Conservation (phyloP, 2,888 invertebrate genomes). For the Cosmia trapezina region DNA sequence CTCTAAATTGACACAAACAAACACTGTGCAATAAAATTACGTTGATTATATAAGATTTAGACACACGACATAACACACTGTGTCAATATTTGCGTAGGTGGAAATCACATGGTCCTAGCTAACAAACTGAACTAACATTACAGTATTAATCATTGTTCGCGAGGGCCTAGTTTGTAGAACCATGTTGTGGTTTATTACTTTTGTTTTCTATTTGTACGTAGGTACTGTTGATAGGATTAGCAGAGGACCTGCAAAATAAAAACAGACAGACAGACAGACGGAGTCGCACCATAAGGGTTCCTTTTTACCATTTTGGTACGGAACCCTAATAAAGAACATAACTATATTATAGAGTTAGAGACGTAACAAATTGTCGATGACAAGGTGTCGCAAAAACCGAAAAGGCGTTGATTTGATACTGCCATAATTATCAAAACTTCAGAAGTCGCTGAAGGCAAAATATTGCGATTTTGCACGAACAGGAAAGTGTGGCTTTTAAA, state of each 20-base stretch:
- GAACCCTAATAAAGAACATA: too few species aligned
- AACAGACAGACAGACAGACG: too few species aligned
- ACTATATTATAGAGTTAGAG: too few species aligned
- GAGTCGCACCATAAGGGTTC: too few species aligned
- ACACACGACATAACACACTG: constrained; percentile 30
- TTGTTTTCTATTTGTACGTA: constrained; percentile 35
- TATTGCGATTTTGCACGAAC: neutral
- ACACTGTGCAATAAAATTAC: constrained; percentile 44
- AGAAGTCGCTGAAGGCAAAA: neutral
- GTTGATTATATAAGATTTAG: constrained; percentile 48
- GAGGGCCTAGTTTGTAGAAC: constrained; percentile 34
- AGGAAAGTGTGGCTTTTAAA: neutral
- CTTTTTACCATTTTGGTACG: too few species aligned
- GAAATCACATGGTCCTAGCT: constrained; percentile 58
- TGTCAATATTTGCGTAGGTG: constrained; percentile 57
- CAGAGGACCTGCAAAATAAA: neutral
- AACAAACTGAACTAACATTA: constrained; percentile 52
- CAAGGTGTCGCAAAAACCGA: neutral
- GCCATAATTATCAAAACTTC: neutral
- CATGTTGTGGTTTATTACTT: constrained; percentile 35
- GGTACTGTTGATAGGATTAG: neutral
- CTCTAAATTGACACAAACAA: constrained; percentile 33
- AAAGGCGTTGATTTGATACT: neutral
- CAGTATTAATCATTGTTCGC: constrained; percentile 37
- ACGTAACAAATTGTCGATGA: neutral